Conservation (phyloP, 1,140 invertebrate genomes). For the Choristoneura fumiferana region DNA sequence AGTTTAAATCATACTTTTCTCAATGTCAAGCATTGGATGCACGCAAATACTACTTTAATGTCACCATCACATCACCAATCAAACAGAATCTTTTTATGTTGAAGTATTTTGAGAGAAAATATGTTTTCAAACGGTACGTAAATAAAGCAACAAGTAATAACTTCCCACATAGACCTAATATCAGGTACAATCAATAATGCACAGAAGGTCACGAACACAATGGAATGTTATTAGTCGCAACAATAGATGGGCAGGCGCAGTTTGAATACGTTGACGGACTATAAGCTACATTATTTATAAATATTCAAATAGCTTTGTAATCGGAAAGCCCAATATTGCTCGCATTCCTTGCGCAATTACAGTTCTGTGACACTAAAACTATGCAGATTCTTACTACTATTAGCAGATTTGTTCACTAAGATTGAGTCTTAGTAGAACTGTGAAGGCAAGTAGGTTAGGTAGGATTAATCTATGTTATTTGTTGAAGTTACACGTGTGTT, state of each 20-base stretch:
- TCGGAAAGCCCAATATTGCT: neutral
- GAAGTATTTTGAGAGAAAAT: too few species aligned
- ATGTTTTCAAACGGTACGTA: too few species aligned
- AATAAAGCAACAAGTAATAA: conserved; percentile 1
- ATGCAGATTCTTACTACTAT: too few species aligned
- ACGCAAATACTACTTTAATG: neutral
- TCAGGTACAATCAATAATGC: conserved; percentile 27
- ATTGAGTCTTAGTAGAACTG: too few species aligned
- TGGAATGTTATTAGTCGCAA: conserved; percentile 50
- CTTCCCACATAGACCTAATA: conserved; percentile 1
- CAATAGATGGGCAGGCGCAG: conserved; percentile 46
- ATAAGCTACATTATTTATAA: conserved; percentile 22
- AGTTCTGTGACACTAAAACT: too few species aligned
- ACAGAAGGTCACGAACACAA: conserved; percentile 55
- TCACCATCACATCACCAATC: neutral
- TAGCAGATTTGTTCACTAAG: too few species aligned
- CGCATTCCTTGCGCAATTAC: neutral
- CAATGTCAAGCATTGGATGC: neutral
- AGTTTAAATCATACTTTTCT: conserved; percentile 1
- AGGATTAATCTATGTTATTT: too few species aligned
- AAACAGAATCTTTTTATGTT: too few species aligned
- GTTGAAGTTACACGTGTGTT: too few species aligned
- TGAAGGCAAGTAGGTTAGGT: too few species aligned
- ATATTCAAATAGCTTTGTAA: conserved; percentile 2
- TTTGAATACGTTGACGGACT: conserved; percentile 31